These are phyloP conservation scores for Sebastes elongatus DNA, from an alignment of 2,797 vertebrate genomes.

Conservation along the genomic window DNA sequence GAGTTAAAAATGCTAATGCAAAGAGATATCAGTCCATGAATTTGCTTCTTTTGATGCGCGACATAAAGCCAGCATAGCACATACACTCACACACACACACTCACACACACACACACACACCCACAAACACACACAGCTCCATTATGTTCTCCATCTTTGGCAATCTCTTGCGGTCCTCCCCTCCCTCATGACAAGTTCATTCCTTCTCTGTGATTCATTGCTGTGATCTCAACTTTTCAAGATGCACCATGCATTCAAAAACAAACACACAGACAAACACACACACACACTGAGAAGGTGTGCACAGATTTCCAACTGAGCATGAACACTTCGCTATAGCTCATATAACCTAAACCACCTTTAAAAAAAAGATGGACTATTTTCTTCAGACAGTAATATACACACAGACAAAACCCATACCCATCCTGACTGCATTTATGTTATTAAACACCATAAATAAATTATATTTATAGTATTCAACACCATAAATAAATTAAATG, in stretches of 20 bases:
- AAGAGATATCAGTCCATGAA: constrained; percentile 7
- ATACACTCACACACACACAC: no score
- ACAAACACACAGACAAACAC: neutral
- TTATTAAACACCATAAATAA: no score
- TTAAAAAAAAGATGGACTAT: neutral
- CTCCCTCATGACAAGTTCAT: constrained; percentile 40
- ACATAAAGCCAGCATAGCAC: constrained; percentile 1
- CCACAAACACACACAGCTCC: neutral
- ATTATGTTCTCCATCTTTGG: constrained; percentile 45
- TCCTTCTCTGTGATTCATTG: constrained; percentile 56
- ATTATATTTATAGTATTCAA: neutral
- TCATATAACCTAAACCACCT: neutral
- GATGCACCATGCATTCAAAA: constrained; percentile 38
- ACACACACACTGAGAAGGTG: neutral
- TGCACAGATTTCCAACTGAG: constrained; percentile 1
- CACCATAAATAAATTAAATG: neutral
- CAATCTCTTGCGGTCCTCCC: constrained; percentile 11
- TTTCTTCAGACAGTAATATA: neutral
- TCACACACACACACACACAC: no score
- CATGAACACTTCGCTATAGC: neutral
- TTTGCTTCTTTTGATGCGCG: constrained; percentile 7
- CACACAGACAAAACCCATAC: neutral
- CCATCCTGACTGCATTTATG: neutral
- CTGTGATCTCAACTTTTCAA: constrained; percentile 46
- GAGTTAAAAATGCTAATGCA: constrained; percentile 30